These are phyloP conservation scores for Drosophila pallidifrons DNA, from an alignment of 1,140 invertebrate genomes.

Conservation along the genomic window DNA sequence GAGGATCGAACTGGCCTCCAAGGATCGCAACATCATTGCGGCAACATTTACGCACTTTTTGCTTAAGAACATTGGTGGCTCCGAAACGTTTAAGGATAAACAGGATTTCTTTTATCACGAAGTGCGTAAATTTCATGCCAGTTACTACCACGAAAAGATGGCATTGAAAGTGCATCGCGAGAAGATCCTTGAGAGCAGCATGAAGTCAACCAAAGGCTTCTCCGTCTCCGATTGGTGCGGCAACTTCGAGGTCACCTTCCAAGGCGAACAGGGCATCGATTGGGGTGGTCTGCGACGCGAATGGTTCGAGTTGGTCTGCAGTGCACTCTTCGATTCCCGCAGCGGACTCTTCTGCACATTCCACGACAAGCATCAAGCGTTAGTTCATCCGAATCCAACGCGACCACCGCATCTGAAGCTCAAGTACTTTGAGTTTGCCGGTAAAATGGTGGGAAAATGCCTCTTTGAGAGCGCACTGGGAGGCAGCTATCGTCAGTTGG, in stretches of 20 bases:
- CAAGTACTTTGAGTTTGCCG: constrained; percentile 97
- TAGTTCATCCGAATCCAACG: constrained; percentile 95
- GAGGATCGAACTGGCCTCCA: constrained; percentile 91
- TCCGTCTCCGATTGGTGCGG: constrained; percentile 95
- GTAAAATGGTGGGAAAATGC: constrained; percentile 93
- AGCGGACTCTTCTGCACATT: constrained; percentile 94
- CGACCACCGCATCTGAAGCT: constrained; percentile 91
- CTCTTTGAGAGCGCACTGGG: constrained; percentile 95
- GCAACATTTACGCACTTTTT: constrained; percentile 97
- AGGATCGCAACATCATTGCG: constrained; percentile 95
- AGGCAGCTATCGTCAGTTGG: constrained; percentile 94
- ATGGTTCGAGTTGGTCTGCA: constrained; percentile 97
- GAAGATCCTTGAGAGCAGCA: constrained; percentile 92
- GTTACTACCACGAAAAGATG: constrained; percentile 93
- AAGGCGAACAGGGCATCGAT: constrained; percentile 96
- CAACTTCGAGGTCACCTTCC: constrained; percentile 96
- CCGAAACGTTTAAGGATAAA: constrained; percentile 98
- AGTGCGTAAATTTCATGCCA: constrained; percentile 93
- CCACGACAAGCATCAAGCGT: constrained; percentile 92
- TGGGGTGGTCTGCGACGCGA: constrained; percentile 96
- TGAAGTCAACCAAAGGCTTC: constrained; percentile 92
- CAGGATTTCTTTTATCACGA: constrained; percentile 98
- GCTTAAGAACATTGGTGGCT: constrained; percentile 97
- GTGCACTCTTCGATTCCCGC: constrained; percentile 93
- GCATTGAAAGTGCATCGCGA: constrained; percentile 92